A percentile compares a stretch with the other conserved stretches of the same genome.
Evolutionary conservation across 2,888 invertebrate species (phyloP).

Genomic region (Philereme transversata): DNA sequence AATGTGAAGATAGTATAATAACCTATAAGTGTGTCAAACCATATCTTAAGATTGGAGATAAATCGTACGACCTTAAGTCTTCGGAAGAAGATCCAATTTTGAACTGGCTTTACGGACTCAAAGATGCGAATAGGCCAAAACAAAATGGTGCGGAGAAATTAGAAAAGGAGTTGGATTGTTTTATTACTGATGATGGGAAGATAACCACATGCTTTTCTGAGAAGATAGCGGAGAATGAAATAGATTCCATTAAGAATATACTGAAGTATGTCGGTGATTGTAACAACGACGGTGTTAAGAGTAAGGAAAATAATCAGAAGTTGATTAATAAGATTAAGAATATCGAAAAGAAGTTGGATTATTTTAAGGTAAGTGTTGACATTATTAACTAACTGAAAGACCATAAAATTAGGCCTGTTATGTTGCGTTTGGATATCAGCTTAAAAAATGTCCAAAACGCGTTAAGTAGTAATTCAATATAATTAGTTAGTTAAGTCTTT

Average conservation of each 20-base stretch:
- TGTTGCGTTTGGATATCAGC: no score
- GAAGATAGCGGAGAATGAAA: conserved; percentile 61
- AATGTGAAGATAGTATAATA: conserved; percentile 67
- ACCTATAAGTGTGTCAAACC: conserved; percentile 59
- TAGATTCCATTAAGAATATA: conserved; percentile 64
- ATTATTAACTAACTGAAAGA: no score
- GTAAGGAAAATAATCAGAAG: conserved; percentile 27
- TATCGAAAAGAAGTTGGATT: conserved; percentile 49
- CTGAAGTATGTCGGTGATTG: conserved; percentile 63
- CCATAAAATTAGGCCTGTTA: no score
- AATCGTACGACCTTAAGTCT: conserved; percentile 50
- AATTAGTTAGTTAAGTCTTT: no score
- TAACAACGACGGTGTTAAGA: conserved; percentile 52
- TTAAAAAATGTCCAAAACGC: no score
- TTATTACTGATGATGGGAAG: conserved; percentile 42
- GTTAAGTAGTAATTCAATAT: no score
- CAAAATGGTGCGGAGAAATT: conserved; percentile 47
- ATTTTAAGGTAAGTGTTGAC: conserved; percentile 68
- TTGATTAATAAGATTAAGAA: conserved; percentile 52
- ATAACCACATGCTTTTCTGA: conserved; percentile 72
- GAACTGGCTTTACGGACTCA: conserved; percentile 62
- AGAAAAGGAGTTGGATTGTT: conserved; percentile 50
- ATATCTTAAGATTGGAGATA: conserved; percentile 53
- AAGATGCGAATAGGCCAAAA: conserved; percentile 36
- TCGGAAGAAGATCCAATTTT: conserved; percentile 63